Evolutionary conservation across 1,140 invertebrate genomes (phyloP).

Genomic region (Bombyx mandarina): DNA sequence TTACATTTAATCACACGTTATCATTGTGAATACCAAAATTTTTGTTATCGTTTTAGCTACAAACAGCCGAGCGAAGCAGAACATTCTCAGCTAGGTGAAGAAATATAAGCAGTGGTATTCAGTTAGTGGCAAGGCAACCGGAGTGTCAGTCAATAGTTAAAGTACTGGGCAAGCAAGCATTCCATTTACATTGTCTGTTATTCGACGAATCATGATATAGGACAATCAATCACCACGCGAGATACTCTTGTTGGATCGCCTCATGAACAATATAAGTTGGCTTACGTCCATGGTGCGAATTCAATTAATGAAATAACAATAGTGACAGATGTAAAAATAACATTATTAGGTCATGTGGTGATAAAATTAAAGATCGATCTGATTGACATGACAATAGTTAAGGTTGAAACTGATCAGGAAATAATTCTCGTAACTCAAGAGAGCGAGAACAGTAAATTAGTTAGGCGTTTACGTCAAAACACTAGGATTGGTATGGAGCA

Average conservation of each 20-base stretch:
- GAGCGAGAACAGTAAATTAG: too few relatives aligned
- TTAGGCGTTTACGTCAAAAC: too few relatives aligned
- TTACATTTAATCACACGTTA: not conserved
- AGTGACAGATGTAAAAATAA: conserved; percentile 19
- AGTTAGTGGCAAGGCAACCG: conserved; percentile 67
- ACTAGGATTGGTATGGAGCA: too few relatives aligned
- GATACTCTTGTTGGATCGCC: conserved; percentile 1
- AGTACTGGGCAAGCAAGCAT: conserved; percentile 53
- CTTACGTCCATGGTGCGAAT: conserved; percentile 7
- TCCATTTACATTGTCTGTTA: conserved; percentile 16
- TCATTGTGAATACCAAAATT: conserved; percentile 9
- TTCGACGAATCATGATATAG: conserved; percentile 1
- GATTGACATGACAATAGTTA: too few relatives aligned
- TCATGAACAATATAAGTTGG: conserved; percentile 10
- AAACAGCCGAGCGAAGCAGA: conserved; percentile 64
- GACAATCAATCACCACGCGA: conserved; percentile 10
- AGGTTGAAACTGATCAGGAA: too few relatives aligned
- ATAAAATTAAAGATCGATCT: too few relatives aligned
- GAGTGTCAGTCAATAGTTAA: conserved; percentile 44
- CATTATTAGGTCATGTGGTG: conserved; percentile 25
- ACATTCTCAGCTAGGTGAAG: conserved; percentile 66
- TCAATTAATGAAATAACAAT: conserved; percentile 8
- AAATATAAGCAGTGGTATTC: conserved; percentile 58
- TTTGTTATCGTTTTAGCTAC: conserved; percentile 17
- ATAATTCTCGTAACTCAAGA: too few relatives aligned